Evolutionary conservation across 2,797 vertebrate genomes (phyloP), one percentile per base, ranked within the genome.

Genomic region (Iguana delicatissima): DNA sequence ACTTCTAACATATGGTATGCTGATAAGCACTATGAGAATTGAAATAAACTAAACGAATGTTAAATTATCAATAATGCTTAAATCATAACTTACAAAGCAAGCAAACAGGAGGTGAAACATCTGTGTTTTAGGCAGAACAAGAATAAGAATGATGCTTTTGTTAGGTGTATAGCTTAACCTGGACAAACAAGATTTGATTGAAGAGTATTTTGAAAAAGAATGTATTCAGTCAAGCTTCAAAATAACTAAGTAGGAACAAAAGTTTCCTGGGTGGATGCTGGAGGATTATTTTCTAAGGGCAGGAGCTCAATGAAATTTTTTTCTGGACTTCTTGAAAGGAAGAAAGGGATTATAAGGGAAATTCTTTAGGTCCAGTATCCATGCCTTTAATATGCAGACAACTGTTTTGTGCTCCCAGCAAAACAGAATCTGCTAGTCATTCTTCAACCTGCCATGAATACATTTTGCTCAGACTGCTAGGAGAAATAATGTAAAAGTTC

Each of bases 181-280:
- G 79, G 26, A 26, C 13, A 79, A 13, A 57, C 94, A 9, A 84
- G 73, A 80, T 81, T 94, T 93, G 93, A 91, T 89, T 93, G 18
- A 1, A 80, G 74, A 93, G 91, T 91, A 91, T 94, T 91, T 94
- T 94, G 92, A 95, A 95, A 92, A 92, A 95, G 90, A 93, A 94
- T 35, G 29, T 55, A 52, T 80, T 80, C 13, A 93, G 76, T 69
- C 55, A 0, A 0, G 80, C 92, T 92, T 92, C 77, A 93, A 89
- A 90, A 94, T 52, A 67, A 80, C 85, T 87, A 92, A 59, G 84
- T 87, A 38, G 24, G 83, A 92, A 95, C 85, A 24, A 92, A 85
- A 76, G 20, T 50, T 67, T 32, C 6, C 52, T 73, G 14, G 3
- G 16, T 72, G 2, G 42, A 35, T 20, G 67, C 1, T 1, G 18